Percentiles rank a stretch among this genome's conserved stretches.
Evolutionary conservation across 1,140 invertebrate species (phyloP).

Genomic region (Scaptomyza pallida): DNA sequence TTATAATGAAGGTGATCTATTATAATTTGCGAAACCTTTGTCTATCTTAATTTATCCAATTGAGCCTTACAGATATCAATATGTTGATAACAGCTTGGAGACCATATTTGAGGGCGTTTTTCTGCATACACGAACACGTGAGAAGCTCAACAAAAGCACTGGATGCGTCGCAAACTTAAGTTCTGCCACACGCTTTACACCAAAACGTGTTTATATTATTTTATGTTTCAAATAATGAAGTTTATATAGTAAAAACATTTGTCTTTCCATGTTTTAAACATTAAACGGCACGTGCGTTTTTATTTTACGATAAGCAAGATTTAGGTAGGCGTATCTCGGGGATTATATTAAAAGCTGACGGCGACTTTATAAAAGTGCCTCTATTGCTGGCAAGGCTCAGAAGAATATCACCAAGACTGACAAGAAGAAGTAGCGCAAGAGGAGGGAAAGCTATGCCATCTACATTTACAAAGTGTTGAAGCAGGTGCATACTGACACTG

Average conservation of each 20-base stretch:
- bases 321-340: constrained; percentile 21
- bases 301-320: constrained; percentile 3
- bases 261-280: constrained; percentile 81
- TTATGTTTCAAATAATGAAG: constrained; percentile 19
- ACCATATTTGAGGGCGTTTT: constrained; percentile 82
- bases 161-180: constrained; percentile 25
- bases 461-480: too few relatives aligned
- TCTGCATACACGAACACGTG: constrained; percentile 73
- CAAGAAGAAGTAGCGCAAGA: too few relatives aligned
- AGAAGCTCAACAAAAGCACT: constrained; percentile 38
- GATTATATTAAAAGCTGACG: neutral
- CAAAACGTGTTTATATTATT: constrained; percentile 51
- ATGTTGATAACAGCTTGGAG: constrained; percentile 84
- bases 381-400: too few relatives aligned
- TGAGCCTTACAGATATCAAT: constrained; percentile 66
- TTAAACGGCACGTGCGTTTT: constrained; percentile 17
- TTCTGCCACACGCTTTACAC: constrained; percentile 44
- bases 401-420: too few relatives aligned
- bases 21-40: too few relatives aligned
- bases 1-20: constrained; percentile 54
- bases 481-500: too few relatives aligned
- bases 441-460: too few relatives aligned
- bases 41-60: neutral
- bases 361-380: too few relatives aligned
- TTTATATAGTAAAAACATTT: constrained; percentile 54